These are phyloP conservation scores for Apoderus coryli DNA, from an alignment of 2,888 invertebrate genomes.

Conservation along the genomic window DNA sequence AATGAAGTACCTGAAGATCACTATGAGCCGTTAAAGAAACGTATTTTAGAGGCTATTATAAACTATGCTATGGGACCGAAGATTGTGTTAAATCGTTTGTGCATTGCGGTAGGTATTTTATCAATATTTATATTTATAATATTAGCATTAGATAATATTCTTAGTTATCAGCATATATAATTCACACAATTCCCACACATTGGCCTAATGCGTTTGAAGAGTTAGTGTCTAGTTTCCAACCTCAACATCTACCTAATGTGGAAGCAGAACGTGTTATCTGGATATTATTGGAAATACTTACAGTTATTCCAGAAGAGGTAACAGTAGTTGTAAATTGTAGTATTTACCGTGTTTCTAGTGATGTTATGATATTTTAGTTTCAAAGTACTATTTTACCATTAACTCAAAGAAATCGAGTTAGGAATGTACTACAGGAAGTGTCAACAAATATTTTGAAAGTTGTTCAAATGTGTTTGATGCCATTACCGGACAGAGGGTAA, in stretches of 20 bases:
- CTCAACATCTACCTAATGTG: constrained; percentile 41
- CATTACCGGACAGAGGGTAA: constrained; percentile 27
- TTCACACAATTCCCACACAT: constrained; percentile 44
- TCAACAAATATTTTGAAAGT: constrained; percentile 33
- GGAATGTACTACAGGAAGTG: constrained; percentile 31
- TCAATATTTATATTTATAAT: constrained; percentile 7
- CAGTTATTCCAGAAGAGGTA: constrained; percentile 82
- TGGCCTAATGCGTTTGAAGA: constrained; percentile 60
- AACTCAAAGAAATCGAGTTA: constrained; percentile 30
- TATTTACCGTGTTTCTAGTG: neutral
- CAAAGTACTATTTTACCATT: constrained; percentile 32
- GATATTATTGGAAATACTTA: constrained; percentile 68
- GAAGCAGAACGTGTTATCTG: constrained; percentile 44
- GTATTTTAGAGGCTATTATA: constrained; percentile 62
- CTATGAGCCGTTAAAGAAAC: constrained; percentile 60
- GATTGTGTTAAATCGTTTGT: constrained; percentile 71
- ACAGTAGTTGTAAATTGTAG: too few species aligned
- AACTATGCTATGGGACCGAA: constrained; percentile 69
- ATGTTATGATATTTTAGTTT: constrained; percentile 25
- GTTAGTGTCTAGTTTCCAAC: constrained; percentile 42
- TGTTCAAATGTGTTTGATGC: constrained; percentile 31
- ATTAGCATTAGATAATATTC: constrained; percentile 19
- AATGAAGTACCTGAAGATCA: constrained; percentile 70
- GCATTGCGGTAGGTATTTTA: constrained; percentile 62
- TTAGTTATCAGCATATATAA: constrained; percentile 72